Evolutionary conservation across 2,888 invertebrate species (phyloP).

Genomic region (Napeogenes sylphis): DNA sequence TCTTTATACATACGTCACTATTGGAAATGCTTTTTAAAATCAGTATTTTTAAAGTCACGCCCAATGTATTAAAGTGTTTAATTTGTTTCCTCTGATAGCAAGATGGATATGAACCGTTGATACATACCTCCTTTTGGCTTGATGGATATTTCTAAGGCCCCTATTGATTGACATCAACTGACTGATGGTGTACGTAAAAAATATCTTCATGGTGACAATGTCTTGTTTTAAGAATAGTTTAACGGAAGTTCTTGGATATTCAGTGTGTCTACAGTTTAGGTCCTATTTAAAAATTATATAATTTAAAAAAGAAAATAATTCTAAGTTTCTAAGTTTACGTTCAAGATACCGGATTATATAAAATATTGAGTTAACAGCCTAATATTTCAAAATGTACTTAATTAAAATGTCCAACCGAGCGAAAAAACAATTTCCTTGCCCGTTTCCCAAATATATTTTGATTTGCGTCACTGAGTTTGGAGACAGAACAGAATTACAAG

Average conservation of each 20-base stretch:
- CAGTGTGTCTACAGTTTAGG: no score
- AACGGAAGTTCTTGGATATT: no score
- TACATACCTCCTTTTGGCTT: constrained; percentile 48
- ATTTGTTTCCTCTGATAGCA: constrained; percentile 67
- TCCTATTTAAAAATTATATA: no score
- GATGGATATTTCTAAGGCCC: constrained; percentile 49
- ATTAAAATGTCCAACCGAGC: constrained; percentile 35
- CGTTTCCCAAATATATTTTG: constrained; percentile 30
- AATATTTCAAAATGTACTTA: constrained; percentile 30
- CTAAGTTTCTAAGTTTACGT: no score
- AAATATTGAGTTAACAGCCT: constrained; percentile 10
- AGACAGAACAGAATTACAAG: constrained; percentile 2
- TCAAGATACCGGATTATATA: background rate
- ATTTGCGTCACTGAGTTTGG: constrained; percentile 20
- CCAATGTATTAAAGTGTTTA: constrained; percentile 74
- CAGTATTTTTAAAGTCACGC: constrained; percentile 68
- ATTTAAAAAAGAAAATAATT: no score
- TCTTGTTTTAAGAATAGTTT: no score
- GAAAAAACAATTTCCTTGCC: constrained; percentile 38
- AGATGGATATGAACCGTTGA: constrained; percentile 56
- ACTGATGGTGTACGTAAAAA: constrained; percentile 37
- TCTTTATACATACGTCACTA: constrained; percentile 21
- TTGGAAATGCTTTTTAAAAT: constrained; percentile 43
- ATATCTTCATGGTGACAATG: constrained; percentile 13
- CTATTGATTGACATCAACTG: constrained; percentile 54